Percentiles rank a stretch among this genome's conserved stretches.
These are phyloP conservation scores for Pachydiplax longipennis DNA, from an alignment of 2,888 invertebrate genomes.

Conservation along the genomic window DNA sequence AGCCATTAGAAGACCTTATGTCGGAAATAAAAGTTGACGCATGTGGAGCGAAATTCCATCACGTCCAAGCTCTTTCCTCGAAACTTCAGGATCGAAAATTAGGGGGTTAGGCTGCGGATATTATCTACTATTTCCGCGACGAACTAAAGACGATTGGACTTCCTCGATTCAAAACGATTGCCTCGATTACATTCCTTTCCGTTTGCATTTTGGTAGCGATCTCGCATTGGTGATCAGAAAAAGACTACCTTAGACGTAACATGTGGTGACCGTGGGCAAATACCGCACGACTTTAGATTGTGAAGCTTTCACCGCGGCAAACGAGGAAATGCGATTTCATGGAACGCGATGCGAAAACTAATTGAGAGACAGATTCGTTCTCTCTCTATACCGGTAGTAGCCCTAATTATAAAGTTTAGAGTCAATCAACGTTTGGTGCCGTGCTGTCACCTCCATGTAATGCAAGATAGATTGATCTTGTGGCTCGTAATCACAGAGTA, in stretches of 20 bases:
- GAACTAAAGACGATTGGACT: background rate
- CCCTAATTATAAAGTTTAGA: no score
- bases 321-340: background rate
- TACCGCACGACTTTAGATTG: background rate
- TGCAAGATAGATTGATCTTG: no score
- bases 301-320: background rate
- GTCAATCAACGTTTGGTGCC: no score
- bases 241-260: no score
- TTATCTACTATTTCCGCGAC: background rate
- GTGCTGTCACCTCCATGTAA: no score
- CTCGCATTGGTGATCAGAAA: no score
- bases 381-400: background rate
- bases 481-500: no score
- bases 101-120: background rate
- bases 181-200: background rate
- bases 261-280: background rate
- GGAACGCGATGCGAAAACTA: background rate
- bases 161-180: background rate
- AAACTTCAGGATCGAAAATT: background rate
- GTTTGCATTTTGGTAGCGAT: no score
- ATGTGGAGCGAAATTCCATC: background rate
- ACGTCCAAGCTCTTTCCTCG: background rate
- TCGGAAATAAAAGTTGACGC: background rate
- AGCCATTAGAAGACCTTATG: background rate
- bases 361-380: background rate